Evolutionary conservation across 2,888 invertebrate species (phyloP), one percentile per base, ranked within the genome.

Genomic region (Pediacus dermestoides): DNA sequence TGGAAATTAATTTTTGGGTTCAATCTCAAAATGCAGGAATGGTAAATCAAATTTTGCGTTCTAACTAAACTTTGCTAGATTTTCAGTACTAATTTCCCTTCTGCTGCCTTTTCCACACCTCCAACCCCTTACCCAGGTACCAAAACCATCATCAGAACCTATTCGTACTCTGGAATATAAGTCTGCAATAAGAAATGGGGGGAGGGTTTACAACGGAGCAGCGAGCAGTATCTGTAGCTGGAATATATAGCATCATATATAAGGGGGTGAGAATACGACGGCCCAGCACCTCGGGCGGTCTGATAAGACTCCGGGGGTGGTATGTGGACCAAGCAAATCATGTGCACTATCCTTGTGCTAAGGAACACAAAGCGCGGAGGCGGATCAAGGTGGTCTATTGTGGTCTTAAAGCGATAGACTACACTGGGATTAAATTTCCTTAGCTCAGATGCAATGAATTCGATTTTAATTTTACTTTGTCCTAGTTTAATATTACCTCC

Each of bases 381-480:
- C 3, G 18, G 16, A 34, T 39, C 26, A 12, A 14, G n/a, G 22
- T 53, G 61, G 56, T 27, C 55, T 27, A 37, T 48, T 54, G 35
- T 37, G 50, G 53, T 54, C 60, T 61, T 66, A 64, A 66, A 64
- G 65, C 64, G 65, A 64, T 66, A 66, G 63, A 64, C 64, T 61
- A 56, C 58, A 58, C 52, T 52, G 50, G 58, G 64, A 63, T 64
- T 64, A 64, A 63, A 63, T 64, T 63, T 64, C 58, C 61, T 62
- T 57, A 49, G 57, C 60, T 58, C 14, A 50, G 56, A 56, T 62
- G 58, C 56, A 54, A 50, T 50, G 57, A 57, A 60, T 62, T 60
- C 59, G 53, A 57, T 60, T 63, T 60, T 58, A 60, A 60, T 60
- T 58, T 57, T 53, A 49, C 49, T 52, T 54, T 49, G 48, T 48